phyloP scores from a whole-genome alignment of 2,113 vertebrate species.

The Delphinapterus leucas region DNA sequence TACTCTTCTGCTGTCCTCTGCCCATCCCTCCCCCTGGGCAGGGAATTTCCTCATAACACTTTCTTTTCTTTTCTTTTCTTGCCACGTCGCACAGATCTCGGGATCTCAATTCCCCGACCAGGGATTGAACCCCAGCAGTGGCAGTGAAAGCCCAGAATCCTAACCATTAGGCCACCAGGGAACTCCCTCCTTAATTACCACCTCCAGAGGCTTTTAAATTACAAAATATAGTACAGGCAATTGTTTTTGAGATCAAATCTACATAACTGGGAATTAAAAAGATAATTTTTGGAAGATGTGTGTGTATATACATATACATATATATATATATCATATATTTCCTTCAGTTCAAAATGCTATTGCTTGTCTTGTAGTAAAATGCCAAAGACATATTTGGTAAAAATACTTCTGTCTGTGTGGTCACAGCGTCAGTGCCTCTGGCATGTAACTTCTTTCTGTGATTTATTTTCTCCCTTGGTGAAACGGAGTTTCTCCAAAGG shows the following conservation, averaged over 20 bases:
- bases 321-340: neutral
- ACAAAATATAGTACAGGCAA: neutral
- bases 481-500: constrained; percentile 9
- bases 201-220: neutral
- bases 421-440: neutral
- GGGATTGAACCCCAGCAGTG: neutral
- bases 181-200: neutral
- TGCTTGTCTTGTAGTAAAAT: constrained; percentile 18
- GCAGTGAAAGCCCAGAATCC: neutral
- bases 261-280: neutral
- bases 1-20: fast-evolving
- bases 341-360: constrained; percentile 1
- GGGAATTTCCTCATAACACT: neutral
- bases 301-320: neutral
- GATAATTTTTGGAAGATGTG: neutral
- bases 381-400: constrained; percentile 46
- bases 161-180: neutral
- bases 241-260: neutral
- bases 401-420: constrained; percentile 39
- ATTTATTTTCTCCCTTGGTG: constrained; percentile 25
- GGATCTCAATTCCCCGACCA: neutral
- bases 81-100: neutral
- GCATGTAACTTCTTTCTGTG: neutral
- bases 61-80: neutral
- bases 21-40: neutral